A percentile compares a stretch with the other conserved stretches of the same genome.
Evolutionary conservation across 2,888 invertebrate genomes (phyloP).

Genomic region (Parasteatoda lunata): DNA sequence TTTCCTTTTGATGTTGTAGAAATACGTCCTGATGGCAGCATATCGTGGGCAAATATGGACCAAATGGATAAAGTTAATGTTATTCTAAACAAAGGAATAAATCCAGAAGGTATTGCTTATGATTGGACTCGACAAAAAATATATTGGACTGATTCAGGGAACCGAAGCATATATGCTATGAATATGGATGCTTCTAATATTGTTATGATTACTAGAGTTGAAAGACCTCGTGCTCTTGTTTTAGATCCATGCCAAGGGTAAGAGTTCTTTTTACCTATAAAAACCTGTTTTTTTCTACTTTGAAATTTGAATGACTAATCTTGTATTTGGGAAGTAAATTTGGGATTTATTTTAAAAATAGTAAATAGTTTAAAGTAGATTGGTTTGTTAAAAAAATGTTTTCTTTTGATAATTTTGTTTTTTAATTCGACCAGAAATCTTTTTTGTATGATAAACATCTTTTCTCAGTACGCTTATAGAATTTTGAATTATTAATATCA

Average conservation of each 20-base stretch:
- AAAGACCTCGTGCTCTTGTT: conserved; percentile 94
- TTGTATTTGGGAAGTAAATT: no score
- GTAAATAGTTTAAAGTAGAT: no score
- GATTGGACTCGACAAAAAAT: conserved; percentile 99
- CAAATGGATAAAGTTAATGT: conserved; percentile 78
- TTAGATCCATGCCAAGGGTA: conserved; percentile 95
- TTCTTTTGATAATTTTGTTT: no score
- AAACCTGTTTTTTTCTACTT: background rate
- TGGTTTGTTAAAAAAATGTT: no score
- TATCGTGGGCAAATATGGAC: conserved; percentile 85
- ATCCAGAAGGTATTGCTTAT: conserved; percentile 94
- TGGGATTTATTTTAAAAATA: no score
- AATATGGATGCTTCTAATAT: conserved; percentile 89
- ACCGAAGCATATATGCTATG: conserved; percentile 95
- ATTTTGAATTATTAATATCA: no score
- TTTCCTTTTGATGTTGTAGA: conserved; percentile 73
- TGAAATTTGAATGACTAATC: no score
- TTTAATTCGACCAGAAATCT: no score
- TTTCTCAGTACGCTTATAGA: no score
- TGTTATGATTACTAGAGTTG: conserved; percentile 94
- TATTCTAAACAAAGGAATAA: conserved; percentile 79
- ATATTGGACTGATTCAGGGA: conserved; percentile 97
- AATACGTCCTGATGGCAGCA: conserved; percentile 91
- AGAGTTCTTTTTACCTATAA: conserved; percentile 42
- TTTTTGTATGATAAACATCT: no score